Conservation (phyloP, 2,888 invertebrate genomes). For the Sepioteuthis lessoniana region DNA sequence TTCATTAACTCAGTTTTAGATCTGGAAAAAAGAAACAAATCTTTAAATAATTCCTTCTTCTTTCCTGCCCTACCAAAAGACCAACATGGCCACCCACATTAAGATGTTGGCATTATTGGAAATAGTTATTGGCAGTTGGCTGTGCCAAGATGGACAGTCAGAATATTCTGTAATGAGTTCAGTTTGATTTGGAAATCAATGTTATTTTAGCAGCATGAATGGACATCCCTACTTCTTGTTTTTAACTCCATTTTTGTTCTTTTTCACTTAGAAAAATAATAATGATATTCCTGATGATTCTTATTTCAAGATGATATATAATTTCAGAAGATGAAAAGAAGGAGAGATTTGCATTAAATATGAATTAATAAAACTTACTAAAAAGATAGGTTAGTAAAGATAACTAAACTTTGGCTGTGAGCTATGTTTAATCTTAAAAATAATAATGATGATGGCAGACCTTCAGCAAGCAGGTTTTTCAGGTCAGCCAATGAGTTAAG, state of each 20-base stretch:
- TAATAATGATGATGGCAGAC: neutral
- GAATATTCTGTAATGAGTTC: neutral
- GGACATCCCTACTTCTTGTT: neutral
- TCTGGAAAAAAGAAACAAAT: neutral
- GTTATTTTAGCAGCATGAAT: neutral
- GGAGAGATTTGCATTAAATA: neutral
- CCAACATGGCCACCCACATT: neutral
- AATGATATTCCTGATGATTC: neutral
- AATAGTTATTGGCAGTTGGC: conserved; percentile 12
- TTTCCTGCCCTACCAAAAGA: neutral
- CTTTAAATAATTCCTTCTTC: neutral
- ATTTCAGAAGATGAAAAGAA: neutral
- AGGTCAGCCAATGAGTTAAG: neutral
- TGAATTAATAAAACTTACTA: neutral
- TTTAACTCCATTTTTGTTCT: neutral
- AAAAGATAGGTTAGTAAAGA: neutral
- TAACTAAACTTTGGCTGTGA: neutral
- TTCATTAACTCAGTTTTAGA: neutral
- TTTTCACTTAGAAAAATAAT: neutral
- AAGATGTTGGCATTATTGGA: neutral
- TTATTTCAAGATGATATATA: neutral
- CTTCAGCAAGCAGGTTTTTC: neutral
- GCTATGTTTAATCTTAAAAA: neutral
- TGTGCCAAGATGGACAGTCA: conserved; percentile 33
- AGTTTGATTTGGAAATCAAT: neutral